Base-by-base conservation (phyloP, 2,888 invertebrate species). In the Drosophila nigricruria region DNA sequence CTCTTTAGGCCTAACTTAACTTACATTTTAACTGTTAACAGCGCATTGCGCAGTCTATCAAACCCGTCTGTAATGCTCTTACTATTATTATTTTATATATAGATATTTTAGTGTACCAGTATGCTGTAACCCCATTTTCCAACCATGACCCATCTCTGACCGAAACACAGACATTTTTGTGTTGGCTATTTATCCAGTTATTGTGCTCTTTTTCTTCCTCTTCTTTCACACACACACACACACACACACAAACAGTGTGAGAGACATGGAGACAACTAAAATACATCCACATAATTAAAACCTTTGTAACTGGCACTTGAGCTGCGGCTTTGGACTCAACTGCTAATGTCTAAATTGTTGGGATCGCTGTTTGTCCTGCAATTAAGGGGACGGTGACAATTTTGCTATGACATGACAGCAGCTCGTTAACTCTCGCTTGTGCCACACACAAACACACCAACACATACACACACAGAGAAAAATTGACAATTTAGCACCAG, bases 401-500 rank as follows among this genome's bases (percentile, higher is more conserved):
- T 81, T 73, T 66, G 38, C 67, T 73, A 43, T 83, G 81, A 70
- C 82, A 82, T 88, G 83, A 76, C 81, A 70, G 64, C 30, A 43
- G 72, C 86, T 88, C 83, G 88, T 84, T 84, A 84, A 73, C 52
- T 56, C 54, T 59, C 71, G 54, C 83, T 82, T 83, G 87, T 63
- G 63, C 57, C 42, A 34, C 18, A 49, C 27, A 45, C 60, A 57
- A 57, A 63, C 40, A 40, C 38, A 40, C 38, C 6, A 27, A 45
- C 45, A 25, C 42, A 50, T 43, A 61, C 56, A 60, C n/a, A 45
- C 56, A 62, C 18, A 49, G 5, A 49, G 6, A 64, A 73, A 79
- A 80, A 80, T 80, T 77, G 77, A 73, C 80, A 82, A 74, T 87
- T 87, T 84, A 81, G 63, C 82, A 81, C 64, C 52, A 56, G 34